A percentile compares a stretch with the other conserved stretches of the same genome.
phyloP scores from a whole-genome alignment of 1,140 invertebrate species.

The Aphelenchoides besseyi region DNA sequence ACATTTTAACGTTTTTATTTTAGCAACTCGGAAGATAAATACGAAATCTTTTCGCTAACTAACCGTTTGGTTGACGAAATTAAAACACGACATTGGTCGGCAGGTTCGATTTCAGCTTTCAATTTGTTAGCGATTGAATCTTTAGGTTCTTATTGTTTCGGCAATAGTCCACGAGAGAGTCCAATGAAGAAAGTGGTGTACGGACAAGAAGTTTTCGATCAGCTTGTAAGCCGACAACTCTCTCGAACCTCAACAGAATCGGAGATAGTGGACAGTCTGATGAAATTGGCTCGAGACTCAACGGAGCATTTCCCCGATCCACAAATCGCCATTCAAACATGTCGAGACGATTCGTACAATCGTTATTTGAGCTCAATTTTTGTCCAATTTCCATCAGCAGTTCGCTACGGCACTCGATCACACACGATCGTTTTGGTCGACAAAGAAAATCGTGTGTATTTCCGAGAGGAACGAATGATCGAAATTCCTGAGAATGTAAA shows the following conservation, averaged over 20 bases:
- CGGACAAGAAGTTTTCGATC: neutral
- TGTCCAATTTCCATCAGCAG: slow-evolving; percentile 3
- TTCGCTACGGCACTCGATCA: slow-evolving; percentile 8
- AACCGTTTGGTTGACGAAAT: slow-evolving; percentile 11
- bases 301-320: neutral
- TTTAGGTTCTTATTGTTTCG: slow-evolving; percentile 17
- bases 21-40: neutral
- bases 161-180: slow-evolving; percentile 4
- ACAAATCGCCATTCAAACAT: slow-evolving; percentile 7
- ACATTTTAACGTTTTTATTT: slow-evolving; percentile 3
- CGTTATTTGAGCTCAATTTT: slow-evolving; percentile 2
- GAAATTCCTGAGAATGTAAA: neutral
- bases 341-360: neutral
- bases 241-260: neutral
- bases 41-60: slow-evolving; percentile 9
- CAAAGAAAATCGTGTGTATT: slow-evolving; percentile 4
- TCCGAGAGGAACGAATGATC: slow-evolving; percentile 2
- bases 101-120: neutral
- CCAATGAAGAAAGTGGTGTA: slow-evolving; percentile 16
- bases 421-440: slow-evolving; percentile 20
- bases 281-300: neutral
- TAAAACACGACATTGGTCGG: neutral
- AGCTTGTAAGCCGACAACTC: neutral
- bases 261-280: slow-evolving; percentile 10
- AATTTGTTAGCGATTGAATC: slow-evolving; percentile 1